Evolutionary conservation across 2,888 invertebrate genomes (phyloP).

Genomic region (Dryobota labecula): DNA sequence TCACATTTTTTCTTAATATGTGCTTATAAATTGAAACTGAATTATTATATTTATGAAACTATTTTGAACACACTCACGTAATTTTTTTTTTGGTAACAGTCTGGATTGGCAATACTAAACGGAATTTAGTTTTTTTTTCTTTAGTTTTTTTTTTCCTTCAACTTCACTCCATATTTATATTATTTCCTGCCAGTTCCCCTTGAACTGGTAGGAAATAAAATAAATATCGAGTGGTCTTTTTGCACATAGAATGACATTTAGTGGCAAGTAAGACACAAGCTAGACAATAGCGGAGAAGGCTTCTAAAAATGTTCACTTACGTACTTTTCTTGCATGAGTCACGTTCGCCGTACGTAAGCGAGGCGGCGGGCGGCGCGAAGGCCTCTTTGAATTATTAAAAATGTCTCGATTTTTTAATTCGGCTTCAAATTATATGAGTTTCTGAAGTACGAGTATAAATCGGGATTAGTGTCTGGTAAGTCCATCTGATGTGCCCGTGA

Average conservation of each 20-base stretch:
- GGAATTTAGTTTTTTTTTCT: neutral
- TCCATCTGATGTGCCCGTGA: conserved; percentile 78
- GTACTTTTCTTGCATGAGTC: conserved; percentile 70
- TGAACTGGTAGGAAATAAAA: neutral
- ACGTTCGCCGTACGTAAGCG: conserved; percentile 63
- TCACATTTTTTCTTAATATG: conserved; percentile 62
- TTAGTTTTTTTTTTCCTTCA: too few species aligned
- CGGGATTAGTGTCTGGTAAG: conserved; percentile 86
- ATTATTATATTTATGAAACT: conserved; percentile 12
- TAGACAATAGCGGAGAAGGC: conserved; percentile 9
- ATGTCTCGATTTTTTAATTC: conserved; percentile 84
- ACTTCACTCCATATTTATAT: too few species aligned
- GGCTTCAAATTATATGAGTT: conserved; percentile 85
- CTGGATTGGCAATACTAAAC: neutral
- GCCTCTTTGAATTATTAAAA: conserved; percentile 81
- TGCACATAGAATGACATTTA: conserved; percentile 1
- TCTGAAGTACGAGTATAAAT: conserved; percentile 81
- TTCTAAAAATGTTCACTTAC: conserved; percentile 60
- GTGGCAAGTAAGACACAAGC: neutral
- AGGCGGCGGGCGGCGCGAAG: conserved; percentile 62
- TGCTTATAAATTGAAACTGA: conserved; percentile 53
- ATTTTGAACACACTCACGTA: neutral
- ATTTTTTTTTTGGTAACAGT: conserved; percentile 5
- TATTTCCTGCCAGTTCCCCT: too few species aligned
- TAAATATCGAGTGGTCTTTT: neutral